A percentile compares a stretch with the other conserved stretches of the same genome.
Evolutionary conservation across 2,888 invertebrate species (phyloP).

Genomic region (Trichogramma dendrolimi): DNA sequence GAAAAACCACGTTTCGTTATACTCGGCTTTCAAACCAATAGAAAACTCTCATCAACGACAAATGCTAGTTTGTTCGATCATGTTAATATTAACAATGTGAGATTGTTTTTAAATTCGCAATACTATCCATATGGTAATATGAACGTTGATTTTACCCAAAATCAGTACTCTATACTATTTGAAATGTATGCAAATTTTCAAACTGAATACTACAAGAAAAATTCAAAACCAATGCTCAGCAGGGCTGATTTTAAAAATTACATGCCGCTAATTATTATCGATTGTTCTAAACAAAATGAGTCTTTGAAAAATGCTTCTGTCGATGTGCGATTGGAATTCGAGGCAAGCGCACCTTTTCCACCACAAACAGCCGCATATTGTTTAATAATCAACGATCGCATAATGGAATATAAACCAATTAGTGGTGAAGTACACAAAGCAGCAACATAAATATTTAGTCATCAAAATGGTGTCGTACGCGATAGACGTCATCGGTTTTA

Average conservation of each 20-base stretch:
- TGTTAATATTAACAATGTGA: conserved; percentile 43
- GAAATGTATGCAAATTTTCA: conserved; percentile 26
- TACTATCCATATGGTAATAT: conserved; percentile 39
- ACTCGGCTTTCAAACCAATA: too few relatives aligned
- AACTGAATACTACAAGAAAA: conserved; percentile 29
- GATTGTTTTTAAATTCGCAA: conserved; percentile 43
- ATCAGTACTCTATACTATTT: conserved; percentile 19
- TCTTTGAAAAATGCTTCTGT: conserved; percentile 20
- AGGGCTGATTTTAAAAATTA: conserved; percentile 1
- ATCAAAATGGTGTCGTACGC: neutral
- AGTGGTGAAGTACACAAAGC: conserved; percentile 10
- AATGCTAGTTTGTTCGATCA: conserved; percentile 33
- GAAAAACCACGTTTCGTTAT: too few relatives aligned
- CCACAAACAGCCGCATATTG: conserved; percentile 9
- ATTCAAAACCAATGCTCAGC: conserved; percentile 1
- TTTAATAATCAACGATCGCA: conserved; percentile 19
- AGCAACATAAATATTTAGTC: too few relatives aligned
- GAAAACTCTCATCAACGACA: too few relatives aligned
- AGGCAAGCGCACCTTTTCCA: conserved; percentile 10
- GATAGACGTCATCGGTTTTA: conserved; percentile 2
- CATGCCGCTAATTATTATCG: conserved; percentile 5
- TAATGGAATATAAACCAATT: conserved; percentile 14
- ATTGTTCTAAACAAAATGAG: conserved; percentile 18
- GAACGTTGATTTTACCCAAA: conserved; percentile 17
- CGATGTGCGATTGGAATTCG: conserved; percentile 20